These are phyloP conservation scores for Trissolcus basalis DNA, from an alignment of 1,140 invertebrate genomes.

Conservation along the genomic window DNA sequence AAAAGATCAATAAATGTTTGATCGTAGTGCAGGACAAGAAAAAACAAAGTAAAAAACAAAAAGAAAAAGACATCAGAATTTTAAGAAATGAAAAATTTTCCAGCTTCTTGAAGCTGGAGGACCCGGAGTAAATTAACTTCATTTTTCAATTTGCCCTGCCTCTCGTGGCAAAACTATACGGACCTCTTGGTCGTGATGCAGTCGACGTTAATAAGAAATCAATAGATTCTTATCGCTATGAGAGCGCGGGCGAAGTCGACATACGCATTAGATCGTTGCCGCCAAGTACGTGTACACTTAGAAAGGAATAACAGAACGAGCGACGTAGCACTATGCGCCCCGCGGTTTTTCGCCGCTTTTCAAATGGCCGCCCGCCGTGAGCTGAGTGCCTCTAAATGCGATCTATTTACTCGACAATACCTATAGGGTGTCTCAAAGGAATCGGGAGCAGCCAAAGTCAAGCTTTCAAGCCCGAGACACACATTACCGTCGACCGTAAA, in stretches of 20 bases:
- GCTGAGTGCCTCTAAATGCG: constrained; percentile 70
- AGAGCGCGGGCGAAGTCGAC: constrained; percentile 24
- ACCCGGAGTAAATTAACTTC: constrained; percentile 63
- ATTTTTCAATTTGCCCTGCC: constrained; percentile 61
- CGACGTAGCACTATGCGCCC: constrained; percentile 54
- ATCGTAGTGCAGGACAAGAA: too few species aligned
- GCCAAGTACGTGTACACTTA: constrained; percentile 17
- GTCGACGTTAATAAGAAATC: constrained; percentile 64
- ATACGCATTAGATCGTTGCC: constrained; percentile 33
- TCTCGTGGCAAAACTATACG: constrained; percentile 6
- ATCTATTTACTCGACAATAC: constrained; percentile 68
- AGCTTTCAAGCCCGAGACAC: constrained; percentile 43
- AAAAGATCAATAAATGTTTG: too few species aligned
- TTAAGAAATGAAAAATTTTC: background rate
- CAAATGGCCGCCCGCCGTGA: constrained; percentile 63
- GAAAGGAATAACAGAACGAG: constrained; percentile 35
- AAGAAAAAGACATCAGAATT: too few species aligned
- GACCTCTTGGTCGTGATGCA: constrained; percentile 1
- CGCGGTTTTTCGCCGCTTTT: constrained; percentile 63
- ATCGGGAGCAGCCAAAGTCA: constrained; percentile 39
- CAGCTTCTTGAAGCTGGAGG: constrained; percentile 22
- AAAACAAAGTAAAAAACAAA: too few species aligned
- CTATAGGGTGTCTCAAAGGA: constrained; percentile 60
- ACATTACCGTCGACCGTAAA: constrained; percentile 50
- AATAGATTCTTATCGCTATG: constrained; percentile 59